Evolutionary conservation across 2,888 invertebrate species (phyloP), one percentile per base, ranked within the genome.

Genomic region (Ectemnius cavifrons): DNA sequence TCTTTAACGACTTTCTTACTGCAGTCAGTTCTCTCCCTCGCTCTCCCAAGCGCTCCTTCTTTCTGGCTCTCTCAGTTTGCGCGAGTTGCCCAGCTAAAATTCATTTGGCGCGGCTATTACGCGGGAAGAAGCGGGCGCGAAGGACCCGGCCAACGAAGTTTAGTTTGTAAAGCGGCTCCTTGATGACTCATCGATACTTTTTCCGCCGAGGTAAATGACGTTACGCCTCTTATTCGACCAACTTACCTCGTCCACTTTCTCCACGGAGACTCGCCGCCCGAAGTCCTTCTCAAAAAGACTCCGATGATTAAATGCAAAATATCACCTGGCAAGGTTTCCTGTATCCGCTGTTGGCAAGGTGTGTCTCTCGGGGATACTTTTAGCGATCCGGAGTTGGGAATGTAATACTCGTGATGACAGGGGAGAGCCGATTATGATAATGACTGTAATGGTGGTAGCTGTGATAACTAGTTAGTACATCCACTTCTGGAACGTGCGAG

Each of bases 161-260:
- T 71, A 71, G 71, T 28, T 20, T 47, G 63, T 59, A 71, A 80
- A 75, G 63, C 77, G 67, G 76, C 68, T 73, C 68, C 77, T 77
- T 79, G 79, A 84, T 79, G 76, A 78, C 80, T 82, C 80, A 79
- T 81, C 75, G 75, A 79, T 75, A 81, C 81, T 78, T 75, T 78
- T 78, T 77, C 67, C 67, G 63, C 63, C 37, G 73, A 68, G 60
- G 45, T 67, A 77, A 81, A 84, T 77, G 73, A 79, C 68, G 76
- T 83, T 80, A 81, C 69, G 68, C 63, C 63, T 73, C 72, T 71
- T 78, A 73, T 72, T 67, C 69, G 52, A 14, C 8, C 37, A 37
- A 37, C 37, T 37, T 37, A 37, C 37, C 37, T 11, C 11, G 37
- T 11, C 4, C 37, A 37, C 37, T 37, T 37, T 37, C 37, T 11